Evolutionary conservation across 2,797 vertebrate species (phyloP), one percentile per base, ranked within the genome.

Genomic region (Aplochiton taeniatus): DNA sequence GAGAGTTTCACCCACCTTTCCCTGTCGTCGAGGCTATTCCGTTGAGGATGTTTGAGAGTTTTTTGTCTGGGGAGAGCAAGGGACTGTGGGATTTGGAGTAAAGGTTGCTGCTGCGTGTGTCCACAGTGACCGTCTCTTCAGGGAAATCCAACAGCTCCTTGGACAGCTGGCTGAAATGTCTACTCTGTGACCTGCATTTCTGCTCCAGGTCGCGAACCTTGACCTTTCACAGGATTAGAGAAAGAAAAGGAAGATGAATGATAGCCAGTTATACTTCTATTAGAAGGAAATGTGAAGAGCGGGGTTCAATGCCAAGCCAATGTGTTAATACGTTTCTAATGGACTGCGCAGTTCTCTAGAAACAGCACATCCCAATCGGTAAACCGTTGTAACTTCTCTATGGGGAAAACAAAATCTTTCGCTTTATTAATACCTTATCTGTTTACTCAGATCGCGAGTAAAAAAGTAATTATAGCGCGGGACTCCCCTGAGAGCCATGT

Each of bases 151-250:
- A 91, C 86, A 97, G 92, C 78, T 96, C 94, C 85, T 91, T 90
- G 10, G 95, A 94, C 82, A 96, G 88, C 81, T 94, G 92, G 82
- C 91, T 87, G 89, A 94, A 95, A 70, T 93, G 94, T 71, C 98
- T 94, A 83, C 92, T 95, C 90, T 96, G 95, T 1, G 86, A 90
- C 80, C 90, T 88, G 82, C 96, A 98, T 94, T 93, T 94, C 88
- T 94, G 92, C 85, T 96, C 95, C 77, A 97, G 90, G 90, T 95
- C 93, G 44, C 86, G 89, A 73, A 97, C 94, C 83, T 95, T 97
- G 87, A 93, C 92, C 96, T 98, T 87, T 41, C 42, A 45, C 45
- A 17, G 19, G 17, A 13, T 14, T 8, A 47, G n/a, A 47, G 11
- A 64, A 51, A 68, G 31, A 59, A 45, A 56, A 48, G 61, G 42